Conservation (phyloP, 2,888 invertebrate species). For the Eledone cirrhosa region DNA sequence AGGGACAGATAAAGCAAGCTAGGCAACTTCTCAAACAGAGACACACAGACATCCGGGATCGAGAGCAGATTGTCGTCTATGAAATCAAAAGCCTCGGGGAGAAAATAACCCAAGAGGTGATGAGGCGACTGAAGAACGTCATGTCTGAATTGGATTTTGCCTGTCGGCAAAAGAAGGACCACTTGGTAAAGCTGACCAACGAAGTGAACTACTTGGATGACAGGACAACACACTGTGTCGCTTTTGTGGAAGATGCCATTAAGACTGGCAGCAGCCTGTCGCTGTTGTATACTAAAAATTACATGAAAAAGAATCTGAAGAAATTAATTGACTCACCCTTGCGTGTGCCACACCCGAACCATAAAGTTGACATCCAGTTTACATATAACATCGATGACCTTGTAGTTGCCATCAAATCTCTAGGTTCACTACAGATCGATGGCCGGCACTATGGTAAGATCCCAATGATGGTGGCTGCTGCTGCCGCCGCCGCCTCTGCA, state of each 20-base stretch:
- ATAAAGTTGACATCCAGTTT: slow-evolving; percentile 58
- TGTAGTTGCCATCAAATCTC: slow-evolving; percentile 40
- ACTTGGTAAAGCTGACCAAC: slow-evolving; percentile 83
- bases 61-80: slow-evolving; percentile 84
- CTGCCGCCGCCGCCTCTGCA: not conserved
- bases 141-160: slow-evolving; percentile 76
- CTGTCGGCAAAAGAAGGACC: slow-evolving; percentile 80
- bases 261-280: slow-evolving; percentile 63
- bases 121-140: slow-evolving; percentile 45
- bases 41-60: slow-evolving; percentile 83
- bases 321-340: slow-evolving; percentile 46
- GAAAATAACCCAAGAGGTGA: slow-evolving; percentile 31
- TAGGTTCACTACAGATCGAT: slow-evolving; percentile 52
- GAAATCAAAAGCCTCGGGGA: slow-evolving; percentile 89
- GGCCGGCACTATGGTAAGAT: slow-evolving; percentile 39
- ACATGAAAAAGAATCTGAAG: slow-evolving; percentile 54
- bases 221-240: slow-evolving; percentile 88
- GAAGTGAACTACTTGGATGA: slow-evolving; percentile 83
- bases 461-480: not conserved
- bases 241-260: slow-evolving; percentile 82
- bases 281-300: slow-evolving; percentile 57
- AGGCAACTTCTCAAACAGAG: slow-evolving; percentile 83
- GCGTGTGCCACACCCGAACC: slow-evolving; percentile 62
- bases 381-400: slow-evolving; percentile 42
- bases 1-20: slow-evolving; percentile 75